Evolutionary conservation across 92 coral and sea anemone genomes (phyloP).

Genomic region (Umimayanthus chanpuru): DNA sequence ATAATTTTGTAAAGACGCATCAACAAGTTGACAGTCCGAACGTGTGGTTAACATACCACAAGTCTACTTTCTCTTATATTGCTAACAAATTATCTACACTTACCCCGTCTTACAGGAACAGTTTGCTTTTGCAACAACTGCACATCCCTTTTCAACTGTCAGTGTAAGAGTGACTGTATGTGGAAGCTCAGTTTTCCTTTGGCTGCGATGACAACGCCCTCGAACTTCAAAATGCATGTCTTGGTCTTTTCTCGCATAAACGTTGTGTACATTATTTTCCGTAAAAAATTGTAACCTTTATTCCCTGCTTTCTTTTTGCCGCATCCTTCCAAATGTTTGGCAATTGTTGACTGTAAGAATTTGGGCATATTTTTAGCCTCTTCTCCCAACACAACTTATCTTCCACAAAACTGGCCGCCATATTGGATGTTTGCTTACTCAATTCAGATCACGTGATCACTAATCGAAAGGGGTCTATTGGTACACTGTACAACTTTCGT

Average conservation of each 20-base stretch:
- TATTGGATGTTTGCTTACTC: neutral
- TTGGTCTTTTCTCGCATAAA: too few relatives aligned
- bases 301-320: neutral
- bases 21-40: too few relatives aligned
- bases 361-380: neutral
- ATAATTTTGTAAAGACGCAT: too few relatives aligned
- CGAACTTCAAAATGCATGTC: neutral
- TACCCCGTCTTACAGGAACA: neutral
- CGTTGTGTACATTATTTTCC: neutral
- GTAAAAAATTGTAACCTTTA: neutral
- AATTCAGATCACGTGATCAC: conserved; percentile 2
- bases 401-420: neutral
- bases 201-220: conserved; percentile 53
- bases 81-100: too few relatives aligned
- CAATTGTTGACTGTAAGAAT: neutral
- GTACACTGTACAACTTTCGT: too few relatives aligned
- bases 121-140: conserved; percentile 23
- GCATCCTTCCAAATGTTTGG: neutral
- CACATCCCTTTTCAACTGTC: conserved; percentile 33
- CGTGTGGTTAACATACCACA: too few relatives aligned
- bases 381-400: neutral
- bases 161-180: conserved; percentile 36
- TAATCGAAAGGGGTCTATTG: too few relatives aligned
- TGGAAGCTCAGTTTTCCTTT: conserved; percentile 51
- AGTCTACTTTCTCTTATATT: too few relatives aligned